Conservation (phyloP, 2,888 invertebrate species). For the Tanypteryx hageni region DNA sequence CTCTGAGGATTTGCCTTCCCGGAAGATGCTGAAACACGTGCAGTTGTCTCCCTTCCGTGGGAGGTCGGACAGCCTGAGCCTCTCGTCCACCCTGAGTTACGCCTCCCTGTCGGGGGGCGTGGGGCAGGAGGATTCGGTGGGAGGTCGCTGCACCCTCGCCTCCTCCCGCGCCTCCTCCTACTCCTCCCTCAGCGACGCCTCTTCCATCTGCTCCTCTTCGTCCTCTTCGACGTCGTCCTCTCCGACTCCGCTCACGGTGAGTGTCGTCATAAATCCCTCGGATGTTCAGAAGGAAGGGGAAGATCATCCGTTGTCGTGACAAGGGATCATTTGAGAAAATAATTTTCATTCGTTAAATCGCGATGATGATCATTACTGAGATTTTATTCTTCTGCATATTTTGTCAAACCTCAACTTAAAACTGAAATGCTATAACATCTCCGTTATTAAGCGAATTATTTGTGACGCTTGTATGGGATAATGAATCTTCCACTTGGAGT, state of each 20-base stretch:
- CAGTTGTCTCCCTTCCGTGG: conserved; percentile 91
- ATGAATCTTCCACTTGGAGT: no score
- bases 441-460: no score
- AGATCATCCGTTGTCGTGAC: background rate
- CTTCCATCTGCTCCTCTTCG: conserved; percentile 62
- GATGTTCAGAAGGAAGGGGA: background rate
- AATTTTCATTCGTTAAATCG: no score
- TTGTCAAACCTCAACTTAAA: no score
- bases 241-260: conserved; percentile 76
- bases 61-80: conserved; percentile 89
- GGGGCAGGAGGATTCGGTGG: conserved; percentile 26
- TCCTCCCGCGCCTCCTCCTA: conserved; percentile 84
- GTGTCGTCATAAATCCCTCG: conserved; percentile 66
- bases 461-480: no score
- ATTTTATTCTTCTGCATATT: no score
- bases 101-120: conserved; percentile 74
- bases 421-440: no score
- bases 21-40: conserved; percentile 91
- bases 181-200: conserved; percentile 78
- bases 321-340: no score
- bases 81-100: conserved; percentile 84
- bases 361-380: no score
- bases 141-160: conserved; percentile 74
- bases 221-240: conserved; percentile 45
- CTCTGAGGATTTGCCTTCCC: background rate